phyloP scores from a whole-genome alignment of 2,888 invertebrate species.

The Campoplex capitator region DNA sequence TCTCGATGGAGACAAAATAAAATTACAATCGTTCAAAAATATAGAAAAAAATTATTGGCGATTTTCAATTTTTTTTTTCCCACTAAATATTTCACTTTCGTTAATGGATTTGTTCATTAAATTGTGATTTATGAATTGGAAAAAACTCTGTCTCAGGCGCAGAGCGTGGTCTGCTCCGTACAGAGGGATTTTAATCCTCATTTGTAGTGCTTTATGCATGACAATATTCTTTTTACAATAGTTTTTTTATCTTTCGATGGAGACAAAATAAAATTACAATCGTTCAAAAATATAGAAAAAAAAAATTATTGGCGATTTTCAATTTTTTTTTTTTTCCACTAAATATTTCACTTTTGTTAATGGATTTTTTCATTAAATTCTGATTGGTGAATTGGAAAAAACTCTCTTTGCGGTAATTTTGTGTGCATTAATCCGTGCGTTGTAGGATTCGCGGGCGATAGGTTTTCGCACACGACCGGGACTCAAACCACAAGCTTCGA shows the following conservation, averaged over 20 bases:
- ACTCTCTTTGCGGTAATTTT: constrained; percentile 19
- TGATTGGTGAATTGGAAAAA: not conserved
- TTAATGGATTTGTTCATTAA: not conserved
- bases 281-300: not conserved
- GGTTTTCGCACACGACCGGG: constrained; percentile 38
- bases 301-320: not conserved
- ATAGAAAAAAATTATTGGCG: not conserved
- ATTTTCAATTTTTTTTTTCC: not conserved
- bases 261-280: too few relatives aligned
- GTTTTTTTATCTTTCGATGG: too few relatives aligned
- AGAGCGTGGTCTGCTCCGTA: not conserved
- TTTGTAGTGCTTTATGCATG: too few relatives aligned
- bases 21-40: not conserved
- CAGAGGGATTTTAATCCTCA: not conserved
- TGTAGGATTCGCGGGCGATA: constrained; percentile 10
- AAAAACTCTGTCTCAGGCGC: not conserved
- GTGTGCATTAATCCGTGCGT: constrained; percentile 15
- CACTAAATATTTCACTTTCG: not conserved
- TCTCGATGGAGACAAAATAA: too few relatives aligned
- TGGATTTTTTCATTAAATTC: not conserved
- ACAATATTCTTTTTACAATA: too few relatives aligned
- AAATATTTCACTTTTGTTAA: not conserved
- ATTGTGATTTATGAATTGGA: not conserved
- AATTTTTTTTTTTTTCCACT: not conserved
- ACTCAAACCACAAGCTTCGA: constrained; percentile 55